Percentiles rank a stretch among this genome's conserved stretches.
These are phyloP conservation scores for Microctonus brassicae DNA, from an alignment of 2,888 invertebrate species.

Conservation along the genomic window DNA sequence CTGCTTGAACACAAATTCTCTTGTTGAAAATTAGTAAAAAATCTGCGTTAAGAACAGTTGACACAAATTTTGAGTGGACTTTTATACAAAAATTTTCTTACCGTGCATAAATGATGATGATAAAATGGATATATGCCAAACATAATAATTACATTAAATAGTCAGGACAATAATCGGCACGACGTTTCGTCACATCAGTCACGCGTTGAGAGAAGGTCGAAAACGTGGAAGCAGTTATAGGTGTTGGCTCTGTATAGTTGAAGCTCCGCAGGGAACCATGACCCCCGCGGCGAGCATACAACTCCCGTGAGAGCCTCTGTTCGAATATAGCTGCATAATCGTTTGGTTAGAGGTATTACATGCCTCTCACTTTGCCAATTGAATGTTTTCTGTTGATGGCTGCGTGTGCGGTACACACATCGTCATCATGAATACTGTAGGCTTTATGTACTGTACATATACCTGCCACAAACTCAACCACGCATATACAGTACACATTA, in stretches of 20 bases:
- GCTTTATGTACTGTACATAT: too few relatives aligned
- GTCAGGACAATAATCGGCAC: slow-evolving; percentile 3
- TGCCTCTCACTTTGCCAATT: neutral
- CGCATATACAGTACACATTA: neutral
- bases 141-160: neutral
- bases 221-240: slow-evolving; percentile 39
- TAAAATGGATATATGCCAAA: neutral
- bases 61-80: too few relatives aligned
- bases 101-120: neutral
- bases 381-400: neutral
- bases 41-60: too few relatives aligned
- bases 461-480: neutral
- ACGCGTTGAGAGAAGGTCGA: slow-evolving; percentile 23
- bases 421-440: neutral
- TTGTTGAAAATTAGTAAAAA: too few relatives aligned
- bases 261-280: slow-evolving; percentile 66
- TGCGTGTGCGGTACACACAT: neutral
- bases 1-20: too few relatives aligned
- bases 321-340: slow-evolving; percentile 53
- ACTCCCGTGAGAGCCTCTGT: slow-evolving; percentile 69
- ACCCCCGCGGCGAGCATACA: slow-evolving; percentile 67
- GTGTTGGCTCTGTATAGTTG: slow-evolving; percentile 51
- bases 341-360: slow-evolving; percentile 13
- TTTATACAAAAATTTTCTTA: too few relatives aligned
- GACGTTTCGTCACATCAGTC: slow-evolving; percentile 29